phyloP scores from a whole-genome alignment of 2,888 invertebrate species.

The Drosophila maculinotata region DNA sequence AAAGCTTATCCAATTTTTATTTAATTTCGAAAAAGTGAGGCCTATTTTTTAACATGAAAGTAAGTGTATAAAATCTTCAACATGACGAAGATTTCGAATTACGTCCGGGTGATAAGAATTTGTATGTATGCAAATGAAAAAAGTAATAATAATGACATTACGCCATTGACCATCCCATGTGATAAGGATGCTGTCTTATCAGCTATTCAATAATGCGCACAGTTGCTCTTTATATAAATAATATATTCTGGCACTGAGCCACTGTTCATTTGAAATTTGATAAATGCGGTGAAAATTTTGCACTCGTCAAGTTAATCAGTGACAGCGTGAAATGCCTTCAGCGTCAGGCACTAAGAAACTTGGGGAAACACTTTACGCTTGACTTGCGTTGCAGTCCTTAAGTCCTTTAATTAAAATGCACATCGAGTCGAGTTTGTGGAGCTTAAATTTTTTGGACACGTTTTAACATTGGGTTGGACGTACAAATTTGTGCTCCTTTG shows the following conservation, averaged over 20 bases:
- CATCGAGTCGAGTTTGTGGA: conserved; percentile 41
- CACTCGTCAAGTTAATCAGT: conserved; percentile 27
- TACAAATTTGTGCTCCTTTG: conserved; percentile 53
- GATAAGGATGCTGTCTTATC: background rate
- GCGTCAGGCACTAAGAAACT: conserved; percentile 12
- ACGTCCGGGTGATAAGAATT: too few species aligned
- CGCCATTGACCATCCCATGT: background rate
- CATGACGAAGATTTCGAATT: too few species aligned
- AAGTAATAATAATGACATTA: background rate
- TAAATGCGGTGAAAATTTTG: conserved; percentile 1
- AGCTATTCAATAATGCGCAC: background rate
- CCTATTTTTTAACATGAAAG: too few species aligned
- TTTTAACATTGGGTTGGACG: conserved; percentile 35
- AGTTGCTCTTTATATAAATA: background rate
- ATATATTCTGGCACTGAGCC: background rate
- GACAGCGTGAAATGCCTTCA: conserved; percentile 7
- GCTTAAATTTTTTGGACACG: conserved; percentile 56
- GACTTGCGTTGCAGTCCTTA: conserved; percentile 49
- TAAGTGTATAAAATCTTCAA: too few species aligned
- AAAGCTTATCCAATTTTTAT: too few species aligned
- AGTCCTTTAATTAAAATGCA: conserved; percentile 71
- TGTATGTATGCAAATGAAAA: too few species aligned
- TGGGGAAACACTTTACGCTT: conserved; percentile 15
- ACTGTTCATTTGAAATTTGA: conserved; percentile 6
- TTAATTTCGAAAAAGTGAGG: too few species aligned